A percentile compares a stretch with the other conserved stretches of the same genome.
Conservation (phyloP, 2,113 vertebrate species). For the Phylloscopus trochiloides region DNA sequence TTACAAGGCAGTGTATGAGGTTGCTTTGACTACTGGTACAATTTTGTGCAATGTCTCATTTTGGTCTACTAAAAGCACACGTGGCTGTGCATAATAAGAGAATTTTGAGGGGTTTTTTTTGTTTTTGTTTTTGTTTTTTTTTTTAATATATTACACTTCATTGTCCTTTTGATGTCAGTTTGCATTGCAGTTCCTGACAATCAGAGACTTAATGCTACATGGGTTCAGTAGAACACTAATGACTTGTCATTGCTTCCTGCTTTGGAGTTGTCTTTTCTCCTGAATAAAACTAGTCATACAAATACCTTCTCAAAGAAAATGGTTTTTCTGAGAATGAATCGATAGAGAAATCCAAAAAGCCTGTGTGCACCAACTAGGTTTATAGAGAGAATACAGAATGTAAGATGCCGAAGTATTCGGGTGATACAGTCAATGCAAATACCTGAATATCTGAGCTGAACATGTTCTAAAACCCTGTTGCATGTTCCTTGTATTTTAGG, state of each 20-base stretch:
- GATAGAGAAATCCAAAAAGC: background rate
- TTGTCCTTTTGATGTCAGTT: background rate
- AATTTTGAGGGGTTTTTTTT: background rate
- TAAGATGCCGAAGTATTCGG: background rate
- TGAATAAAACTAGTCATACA: background rate
- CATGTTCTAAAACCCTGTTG: background rate
- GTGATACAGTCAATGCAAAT: background rate
- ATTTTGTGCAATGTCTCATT: background rate
- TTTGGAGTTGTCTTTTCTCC: background rate
- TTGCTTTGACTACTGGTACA: background rate
- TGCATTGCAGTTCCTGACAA: background rate
- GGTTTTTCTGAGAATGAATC: background rate
- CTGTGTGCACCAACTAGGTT: background rate
- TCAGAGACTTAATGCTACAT: background rate
- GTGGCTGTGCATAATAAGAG: background rate
- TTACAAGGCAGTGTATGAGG: background rate
- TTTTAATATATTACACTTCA: background rate
- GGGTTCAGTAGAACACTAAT: background rate
- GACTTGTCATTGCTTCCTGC: background rate
- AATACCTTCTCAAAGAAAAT: background rate
- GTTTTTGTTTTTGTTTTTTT: background rate
- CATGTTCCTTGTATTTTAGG: conserved; percentile 74
- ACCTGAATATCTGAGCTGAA: background rate
- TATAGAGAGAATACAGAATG: background rate
- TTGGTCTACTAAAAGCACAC: background rate